Conservation (phyloP, 2,888 invertebrate genomes). For the Julus scandinavius region DNA sequence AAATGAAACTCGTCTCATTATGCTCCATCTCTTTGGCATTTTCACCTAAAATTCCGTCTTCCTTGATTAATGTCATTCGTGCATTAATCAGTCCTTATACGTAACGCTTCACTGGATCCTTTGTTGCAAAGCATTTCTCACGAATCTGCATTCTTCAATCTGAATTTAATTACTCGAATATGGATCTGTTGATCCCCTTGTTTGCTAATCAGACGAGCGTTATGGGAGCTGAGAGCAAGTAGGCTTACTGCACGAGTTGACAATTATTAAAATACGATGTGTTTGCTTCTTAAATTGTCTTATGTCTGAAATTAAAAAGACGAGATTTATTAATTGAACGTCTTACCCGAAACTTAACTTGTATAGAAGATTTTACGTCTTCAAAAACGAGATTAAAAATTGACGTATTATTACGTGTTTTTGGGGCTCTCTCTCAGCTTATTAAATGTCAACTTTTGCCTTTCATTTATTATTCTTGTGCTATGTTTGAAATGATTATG, state of each 20-base stretch:
- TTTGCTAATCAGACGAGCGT: conserved; percentile 20
- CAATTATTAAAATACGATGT: neutral
- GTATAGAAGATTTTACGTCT: neutral
- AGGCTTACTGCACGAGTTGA: conserved; percentile 20
- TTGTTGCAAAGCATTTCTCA: conserved; percentile 15
- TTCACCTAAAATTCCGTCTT: conserved; percentile 7
- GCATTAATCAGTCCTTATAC: neutral
- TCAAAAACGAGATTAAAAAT: conserved; percentile 26
- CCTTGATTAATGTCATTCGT: conserved; percentile 15
- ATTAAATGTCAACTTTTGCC: neutral
- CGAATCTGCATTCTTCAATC: conserved; percentile 42
- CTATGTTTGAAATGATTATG: neutral
- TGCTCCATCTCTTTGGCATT: neutral
- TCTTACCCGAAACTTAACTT: neutral
- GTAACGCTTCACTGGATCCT: neutral
- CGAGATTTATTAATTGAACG: neutral
- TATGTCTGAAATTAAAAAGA: conserved; percentile 4
- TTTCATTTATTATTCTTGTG: neutral
- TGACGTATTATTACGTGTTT: neutral
- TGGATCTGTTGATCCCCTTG: conserved; percentile 25
- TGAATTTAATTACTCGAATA: conserved; percentile 42
- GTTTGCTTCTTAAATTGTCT: neutral
- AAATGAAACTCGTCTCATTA: neutral
- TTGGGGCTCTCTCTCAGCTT: neutral
- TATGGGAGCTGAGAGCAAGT: neutral